A percentile compares a stretch with the other conserved stretches of the same genome.
Conservation (phyloP, 2,113 vertebrate genomes). For the Sminthopsis crassicaudata region DNA sequence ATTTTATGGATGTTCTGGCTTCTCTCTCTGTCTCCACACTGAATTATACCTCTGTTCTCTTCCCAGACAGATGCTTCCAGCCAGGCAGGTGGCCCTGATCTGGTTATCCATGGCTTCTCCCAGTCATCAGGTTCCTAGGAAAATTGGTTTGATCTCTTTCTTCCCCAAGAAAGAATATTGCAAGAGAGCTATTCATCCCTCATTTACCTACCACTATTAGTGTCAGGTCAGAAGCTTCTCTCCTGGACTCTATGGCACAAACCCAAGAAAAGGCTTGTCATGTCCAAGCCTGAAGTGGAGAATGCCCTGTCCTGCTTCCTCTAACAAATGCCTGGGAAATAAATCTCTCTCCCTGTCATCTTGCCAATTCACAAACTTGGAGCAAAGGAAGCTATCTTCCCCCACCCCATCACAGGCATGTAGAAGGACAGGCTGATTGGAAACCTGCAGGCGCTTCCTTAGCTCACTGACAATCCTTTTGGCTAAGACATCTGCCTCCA, state of each 20-base stretch:
- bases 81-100: conserved; percentile 14
- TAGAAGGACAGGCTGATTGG: conserved; percentile 32
- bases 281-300: conserved; percentile 32
- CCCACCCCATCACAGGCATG: neutral
- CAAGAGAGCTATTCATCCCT: neutral
- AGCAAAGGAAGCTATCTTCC: neutral
- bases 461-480: conserved; percentile 26
- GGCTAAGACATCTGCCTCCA: conserved; percentile 41
- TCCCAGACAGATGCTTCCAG: conserved; percentile 44
- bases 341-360: conserved; percentile 14
- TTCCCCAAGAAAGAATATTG: neutral
- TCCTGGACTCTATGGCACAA: neutral
- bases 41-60: conserved; percentile 11
- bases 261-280: neutral
- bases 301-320: conserved; percentile 23
- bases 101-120: conserved; percentile 3
- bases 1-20: neutral
- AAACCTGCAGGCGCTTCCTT: conserved; percentile 52
- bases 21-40: conserved; percentile 8
- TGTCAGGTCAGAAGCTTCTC: conserved; percentile 31
- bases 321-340: conserved; percentile 32
- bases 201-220: conserved; percentile 13
- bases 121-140: conserved; percentile 12
- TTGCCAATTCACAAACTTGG: conserved; percentile 11
- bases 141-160: conserved; percentile 28